phyloP scores from a whole-genome alignment of 2,888 invertebrate species.

The Oscheius myriophilus region DNA sequence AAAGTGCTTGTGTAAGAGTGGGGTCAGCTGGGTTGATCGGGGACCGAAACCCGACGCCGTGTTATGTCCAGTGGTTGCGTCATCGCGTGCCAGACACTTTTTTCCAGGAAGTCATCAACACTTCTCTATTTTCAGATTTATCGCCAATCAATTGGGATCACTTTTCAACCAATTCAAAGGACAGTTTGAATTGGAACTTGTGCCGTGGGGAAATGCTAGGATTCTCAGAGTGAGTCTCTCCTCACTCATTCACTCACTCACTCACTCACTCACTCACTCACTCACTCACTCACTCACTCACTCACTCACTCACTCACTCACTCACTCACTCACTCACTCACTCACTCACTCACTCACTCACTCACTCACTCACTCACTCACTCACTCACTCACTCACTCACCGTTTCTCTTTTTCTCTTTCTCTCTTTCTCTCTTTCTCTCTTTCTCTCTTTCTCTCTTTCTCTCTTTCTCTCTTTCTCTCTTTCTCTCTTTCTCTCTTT shows the following conservation, averaged over 20 bases:
- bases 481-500: constrained; percentile 1
- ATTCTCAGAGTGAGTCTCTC: constrained; percentile 57
- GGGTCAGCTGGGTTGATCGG: too few relatives aligned
- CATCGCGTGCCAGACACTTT: too few relatives aligned
- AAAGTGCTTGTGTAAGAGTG: too few relatives aligned
- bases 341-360: constrained; percentile 6
- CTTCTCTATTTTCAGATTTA: constrained; percentile 52
- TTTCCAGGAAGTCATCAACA: neutral
- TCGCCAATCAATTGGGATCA: constrained; percentile 66
- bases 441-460: constrained; percentile 12
- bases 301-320: neutral
- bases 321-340: constrained; percentile 2
- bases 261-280: neutral
- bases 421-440: neutral
- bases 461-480: constrained; percentile 3
- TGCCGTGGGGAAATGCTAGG: constrained; percentile 69
- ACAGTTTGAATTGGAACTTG: constrained; percentile 63
- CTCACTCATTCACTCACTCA: constrained; percentile 6
- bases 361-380: neutral
- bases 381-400: too few relatives aligned
- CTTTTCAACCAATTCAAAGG: constrained; percentile 63
- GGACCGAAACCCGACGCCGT: too few relatives aligned
- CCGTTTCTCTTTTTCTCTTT: constrained; percentile 16
- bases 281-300: constrained; percentile 11
- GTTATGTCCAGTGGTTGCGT: too few relatives aligned